These are phyloP conservation scores for Urosaurus nigricauda DNA, from an alignment of 2,797 vertebrate species.

Conservation along the genomic window DNA sequence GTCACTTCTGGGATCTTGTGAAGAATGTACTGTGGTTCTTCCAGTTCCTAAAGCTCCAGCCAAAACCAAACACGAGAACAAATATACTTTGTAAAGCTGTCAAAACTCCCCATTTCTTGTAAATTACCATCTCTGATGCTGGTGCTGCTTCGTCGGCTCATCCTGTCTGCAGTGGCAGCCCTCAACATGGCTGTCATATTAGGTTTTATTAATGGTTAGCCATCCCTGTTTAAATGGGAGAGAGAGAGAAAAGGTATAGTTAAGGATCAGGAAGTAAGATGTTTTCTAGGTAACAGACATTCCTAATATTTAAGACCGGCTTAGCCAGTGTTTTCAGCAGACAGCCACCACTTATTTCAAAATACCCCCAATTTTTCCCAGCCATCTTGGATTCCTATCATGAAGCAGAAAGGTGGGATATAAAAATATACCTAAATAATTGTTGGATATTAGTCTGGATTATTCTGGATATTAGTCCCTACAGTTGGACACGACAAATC, in stretches of 20 bases:
- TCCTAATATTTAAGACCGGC: not conserved
- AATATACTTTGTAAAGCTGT: not conserved
- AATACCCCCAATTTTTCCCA: not conserved
- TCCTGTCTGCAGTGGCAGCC: not conserved
- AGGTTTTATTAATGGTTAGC: constrained; percentile 4
- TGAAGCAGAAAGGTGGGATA: not conserved
- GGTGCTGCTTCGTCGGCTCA: constrained; percentile 43
- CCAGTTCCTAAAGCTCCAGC: not conserved
- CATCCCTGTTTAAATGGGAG: constrained; percentile 9
- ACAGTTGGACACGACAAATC: no score
- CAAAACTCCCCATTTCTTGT: not conserved
- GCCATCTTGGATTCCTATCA: no score
- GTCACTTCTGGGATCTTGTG: no score
- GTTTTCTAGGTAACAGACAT: not conserved
- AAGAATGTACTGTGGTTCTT: no score
- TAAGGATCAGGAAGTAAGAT: not conserved
- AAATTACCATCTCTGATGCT: constrained; percentile 44
- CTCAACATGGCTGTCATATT: constrained; percentile 15
- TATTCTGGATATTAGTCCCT: no score
- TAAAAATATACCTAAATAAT: not conserved
- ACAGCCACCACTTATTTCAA: not conserved
- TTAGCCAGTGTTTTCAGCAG: not conserved
- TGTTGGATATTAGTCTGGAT: not conserved
- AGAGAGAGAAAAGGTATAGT: not conserved
- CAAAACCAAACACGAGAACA: not conserved